Conservation (phyloP, 2,113 vertebrate genomes). For the Canis aureus region DNA sequence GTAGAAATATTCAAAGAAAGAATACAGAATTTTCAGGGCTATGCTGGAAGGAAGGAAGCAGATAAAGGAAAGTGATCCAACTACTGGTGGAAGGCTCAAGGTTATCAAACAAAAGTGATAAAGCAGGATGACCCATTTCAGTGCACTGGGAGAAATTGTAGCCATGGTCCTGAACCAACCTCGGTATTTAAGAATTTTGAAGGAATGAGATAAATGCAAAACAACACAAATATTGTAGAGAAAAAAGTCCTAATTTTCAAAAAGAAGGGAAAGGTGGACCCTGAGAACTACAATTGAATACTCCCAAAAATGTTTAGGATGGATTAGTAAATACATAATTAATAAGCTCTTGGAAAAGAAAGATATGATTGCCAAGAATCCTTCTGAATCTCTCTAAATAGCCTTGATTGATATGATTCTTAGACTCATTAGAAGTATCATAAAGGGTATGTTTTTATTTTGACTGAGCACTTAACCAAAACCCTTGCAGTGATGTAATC, state of each 20-base stretch:
- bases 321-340: neutral
- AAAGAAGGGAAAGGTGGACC: neutral
- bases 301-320: neutral
- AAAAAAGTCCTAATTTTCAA: neutral
- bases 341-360: neutral
- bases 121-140: neutral
- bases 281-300: neutral
- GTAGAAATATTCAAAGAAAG: neutral
- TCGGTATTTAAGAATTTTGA: neutral
- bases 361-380: neutral
- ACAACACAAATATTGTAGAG: neutral
- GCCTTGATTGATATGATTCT: neutral
- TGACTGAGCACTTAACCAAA: neutral
- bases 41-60: neutral
- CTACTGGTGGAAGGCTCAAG: neutral
- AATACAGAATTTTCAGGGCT: neutral
- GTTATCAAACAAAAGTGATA: neutral
- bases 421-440: neutral
- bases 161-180: neutral
- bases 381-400: neutral
- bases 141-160: neutral
- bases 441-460: neutral
- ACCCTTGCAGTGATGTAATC: neutral
- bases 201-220: neutral
- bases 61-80: neutral